A percentile compares a stretch with the other conserved stretches of the same genome.
These are phyloP conservation scores for silkworm (Bombyx mori) DNA, from an alignment of 1,140 invertebrate genomes.

Conservation along the genomic window ASM3026992v2 NC_085131.1:1308001-1308500, in stretches of 20 bases:
- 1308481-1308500: conserved; percentile 6
- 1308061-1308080: neutral
- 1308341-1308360: too few species aligned
- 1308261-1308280: conserved; percentile 20
- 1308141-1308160: conserved; percentile 53
- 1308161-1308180: conserved; percentile 65
- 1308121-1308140: conserved; percentile 68
- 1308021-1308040: neutral
- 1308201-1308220: conserved; percentile 58
- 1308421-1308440: too few species aligned
- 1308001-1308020: too few species aligned
- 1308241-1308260: conserved; percentile 13
- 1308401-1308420: too few species aligned
- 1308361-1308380: too few species aligned
- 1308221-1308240: conserved; percentile 43
- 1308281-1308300: conserved; percentile 39
- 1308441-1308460: too few species aligned
- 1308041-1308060: neutral
- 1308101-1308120: conserved; percentile 57
- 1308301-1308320: conserved; percentile 9
- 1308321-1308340: conserved; percentile 4
- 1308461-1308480: conserved; percentile 15
- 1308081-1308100: conserved; percentile 30
- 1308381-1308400: too few species aligned
- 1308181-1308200: conserved; percentile 52